These are phyloP conservation scores for Lasius platythorax DNA, from an alignment of 2,888 invertebrate genomes.

Conservation along the genomic window DNA sequence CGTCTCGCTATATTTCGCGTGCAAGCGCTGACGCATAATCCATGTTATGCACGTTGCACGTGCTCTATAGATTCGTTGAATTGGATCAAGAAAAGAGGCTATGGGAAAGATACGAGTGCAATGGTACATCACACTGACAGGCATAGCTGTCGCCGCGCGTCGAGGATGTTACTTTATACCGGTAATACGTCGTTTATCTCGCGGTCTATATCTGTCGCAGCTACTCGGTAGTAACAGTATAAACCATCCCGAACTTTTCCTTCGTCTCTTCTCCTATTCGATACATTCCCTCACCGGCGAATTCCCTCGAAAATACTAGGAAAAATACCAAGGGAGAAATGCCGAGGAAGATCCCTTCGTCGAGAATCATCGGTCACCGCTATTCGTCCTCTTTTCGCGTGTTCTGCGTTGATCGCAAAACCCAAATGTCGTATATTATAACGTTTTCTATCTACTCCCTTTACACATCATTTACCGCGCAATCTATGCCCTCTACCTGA, in stretches of 20 bases:
- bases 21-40: neutral
- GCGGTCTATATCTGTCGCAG: conserved; percentile 66
- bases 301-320: neutral
- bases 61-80: conserved; percentile 39
- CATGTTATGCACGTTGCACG: neutral
- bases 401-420: conserved; percentile 10
- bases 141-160: conserved; percentile 54
- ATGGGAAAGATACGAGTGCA: conserved; percentile 54
- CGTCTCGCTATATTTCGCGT: neutral
- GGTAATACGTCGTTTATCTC: conserved; percentile 73
- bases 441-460: conserved; percentile 45
- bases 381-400: conserved; percentile 18
- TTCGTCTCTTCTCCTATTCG: conserved; percentile 5
- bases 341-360: conserved; percentile 9
- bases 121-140: conserved; percentile 55
- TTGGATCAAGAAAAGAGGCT: conserved; percentile 66
- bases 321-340: conserved; percentile 7
- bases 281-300: neutral
- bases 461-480: conserved; percentile 48
- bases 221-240: conserved; percentile 40
- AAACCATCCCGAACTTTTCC: conserved; percentile 48
- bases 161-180: conserved; percentile 67
- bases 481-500: conserved; percentile 9
- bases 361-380: conserved; percentile 5
- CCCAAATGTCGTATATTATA: conserved; percentile 30